Conservation (phyloP, 2,113 vertebrate genomes). For the Rhinoderma darwinii region DNA sequence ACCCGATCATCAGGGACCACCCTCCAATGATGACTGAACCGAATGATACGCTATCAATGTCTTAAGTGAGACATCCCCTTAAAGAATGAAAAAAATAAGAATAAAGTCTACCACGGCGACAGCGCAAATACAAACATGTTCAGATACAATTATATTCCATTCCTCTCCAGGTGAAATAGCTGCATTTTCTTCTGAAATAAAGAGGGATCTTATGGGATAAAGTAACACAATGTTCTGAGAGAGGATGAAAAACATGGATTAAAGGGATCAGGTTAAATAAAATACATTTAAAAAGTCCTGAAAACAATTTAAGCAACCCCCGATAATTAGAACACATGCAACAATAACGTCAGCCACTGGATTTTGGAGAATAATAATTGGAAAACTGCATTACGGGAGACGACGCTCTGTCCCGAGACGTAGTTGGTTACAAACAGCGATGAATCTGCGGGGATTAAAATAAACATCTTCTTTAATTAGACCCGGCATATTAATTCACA, state of each 20-base stretch:
- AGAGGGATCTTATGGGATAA: slow-evolving; percentile 10
- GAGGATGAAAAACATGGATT: neutral
- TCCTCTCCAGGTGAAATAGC: neutral
- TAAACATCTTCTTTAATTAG: slow-evolving; percentile 66
- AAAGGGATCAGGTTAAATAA: neutral
- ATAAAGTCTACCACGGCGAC: neutral
- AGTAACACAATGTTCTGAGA: neutral
- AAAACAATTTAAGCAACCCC: slow-evolving; percentile 1
- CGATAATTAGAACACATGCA: slow-evolving; percentile 37
- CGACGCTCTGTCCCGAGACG: neutral
- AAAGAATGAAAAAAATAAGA: no score
- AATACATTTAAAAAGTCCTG: slow-evolving; percentile 33
- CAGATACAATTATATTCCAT: neutral
- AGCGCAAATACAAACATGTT: neutral
- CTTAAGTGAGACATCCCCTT: no score
- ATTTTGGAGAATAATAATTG: slow-evolving; percentile 46
- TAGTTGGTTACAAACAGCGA: slow-evolving; percentile 51
- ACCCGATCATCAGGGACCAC: no score
- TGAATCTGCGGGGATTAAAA: slow-evolving; percentile 53
- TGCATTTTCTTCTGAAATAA: neutral
- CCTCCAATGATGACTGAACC: no score
- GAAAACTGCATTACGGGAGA: neutral
- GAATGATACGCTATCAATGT: no score
- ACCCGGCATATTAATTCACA: slow-evolving; percentile 60
- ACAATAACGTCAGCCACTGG: slow-evolving; percentile 28